Percentiles rank a stretch among this genome's conserved stretches.
Conservation (phyloP, 2,888 invertebrate genomes). For the Sabatieria punctata region DNA sequence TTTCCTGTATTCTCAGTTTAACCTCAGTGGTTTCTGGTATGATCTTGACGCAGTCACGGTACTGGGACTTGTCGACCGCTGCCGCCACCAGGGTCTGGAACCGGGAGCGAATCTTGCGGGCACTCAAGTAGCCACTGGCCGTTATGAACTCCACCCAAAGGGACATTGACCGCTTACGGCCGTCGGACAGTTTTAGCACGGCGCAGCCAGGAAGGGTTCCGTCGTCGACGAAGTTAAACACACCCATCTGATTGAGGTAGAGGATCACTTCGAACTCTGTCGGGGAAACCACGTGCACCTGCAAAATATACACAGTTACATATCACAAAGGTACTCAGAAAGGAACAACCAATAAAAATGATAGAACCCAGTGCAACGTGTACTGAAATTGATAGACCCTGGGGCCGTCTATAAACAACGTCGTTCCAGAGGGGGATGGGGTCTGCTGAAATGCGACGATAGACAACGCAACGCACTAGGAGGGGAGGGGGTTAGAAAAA, state of each 20-base stretch:
- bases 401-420: no score
- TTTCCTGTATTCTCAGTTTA: constrained; percentile 64
- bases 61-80: constrained; percentile 79
- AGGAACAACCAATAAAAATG: no score
- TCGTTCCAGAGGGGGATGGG: no score
- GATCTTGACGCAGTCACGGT: constrained; percentile 79
- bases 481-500: no score
- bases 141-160: constrained; percentile 95
- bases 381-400: no score
- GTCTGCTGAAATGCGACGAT: no score
- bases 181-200: constrained; percentile 79
- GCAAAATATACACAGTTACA: no score
- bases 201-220: constrained; percentile 82
- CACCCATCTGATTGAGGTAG: constrained; percentile 92
- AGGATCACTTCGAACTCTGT: constrained; percentile 84
- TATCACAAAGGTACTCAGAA: no score
- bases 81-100: constrained; percentile 70
- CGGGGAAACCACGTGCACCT: constrained; percentile 76
- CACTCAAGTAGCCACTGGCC: constrained; percentile 79
- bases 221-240: constrained; percentile 89
- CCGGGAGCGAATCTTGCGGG: constrained; percentile 74
- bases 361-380: no score
- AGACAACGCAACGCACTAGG: no score
- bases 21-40: constrained; percentile 84
- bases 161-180: constrained; percentile 86